Percentiles rank a stretch among this genome's conserved stretches.
These are phyloP conservation scores for Poecilobothrus nobilitatus DNA, from an alignment of 2,888 invertebrate genomes.

Conservation along the genomic window DNA sequence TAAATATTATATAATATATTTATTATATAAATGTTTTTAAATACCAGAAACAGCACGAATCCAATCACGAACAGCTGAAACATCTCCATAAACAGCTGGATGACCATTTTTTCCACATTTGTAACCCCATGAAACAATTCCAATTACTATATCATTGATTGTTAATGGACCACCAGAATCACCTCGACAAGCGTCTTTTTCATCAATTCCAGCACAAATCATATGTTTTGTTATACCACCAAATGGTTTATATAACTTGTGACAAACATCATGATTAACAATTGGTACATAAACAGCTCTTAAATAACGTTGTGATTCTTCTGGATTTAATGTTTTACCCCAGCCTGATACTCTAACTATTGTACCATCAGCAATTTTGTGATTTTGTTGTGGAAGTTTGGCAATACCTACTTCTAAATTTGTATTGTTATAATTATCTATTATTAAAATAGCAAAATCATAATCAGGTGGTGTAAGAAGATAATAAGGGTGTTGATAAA, in stretches of 20 bases:
- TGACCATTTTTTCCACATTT: conserved; percentile 35
- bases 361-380: conserved; percentile 31
- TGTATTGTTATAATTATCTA: conserved; percentile 27
- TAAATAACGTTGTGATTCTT: conserved; percentile 26
- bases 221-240: conserved; percentile 35
- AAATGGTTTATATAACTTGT: conserved; percentile 26
- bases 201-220: conserved; percentile 36
- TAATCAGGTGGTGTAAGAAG: conserved; percentile 39
- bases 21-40: no score
- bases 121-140: conserved; percentile 40
- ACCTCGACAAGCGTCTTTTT: conserved; percentile 38
- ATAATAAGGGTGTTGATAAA: conserved; percentile 38
- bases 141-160: conserved; percentile 28
- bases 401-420: conserved; percentile 28
- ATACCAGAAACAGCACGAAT: conserved; percentile 26
- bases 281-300: conserved; percentile 33
- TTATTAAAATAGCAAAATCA: conserved; percentile 42
- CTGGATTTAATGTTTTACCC: conserved; percentile 32
- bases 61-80: conserved; percentile 33
- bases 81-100: conserved; percentile 35
- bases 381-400: conserved; percentile 28
- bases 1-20: no score
- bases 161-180: conserved; percentile 39
- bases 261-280: conserved; percentile 30
- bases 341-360: conserved; percentile 36